A percentile compares a stretch with the other conserved stretches of the same genome.
Conservation (phyloP, 2,113 vertebrate species). For the Symphodus melops region DNA sequence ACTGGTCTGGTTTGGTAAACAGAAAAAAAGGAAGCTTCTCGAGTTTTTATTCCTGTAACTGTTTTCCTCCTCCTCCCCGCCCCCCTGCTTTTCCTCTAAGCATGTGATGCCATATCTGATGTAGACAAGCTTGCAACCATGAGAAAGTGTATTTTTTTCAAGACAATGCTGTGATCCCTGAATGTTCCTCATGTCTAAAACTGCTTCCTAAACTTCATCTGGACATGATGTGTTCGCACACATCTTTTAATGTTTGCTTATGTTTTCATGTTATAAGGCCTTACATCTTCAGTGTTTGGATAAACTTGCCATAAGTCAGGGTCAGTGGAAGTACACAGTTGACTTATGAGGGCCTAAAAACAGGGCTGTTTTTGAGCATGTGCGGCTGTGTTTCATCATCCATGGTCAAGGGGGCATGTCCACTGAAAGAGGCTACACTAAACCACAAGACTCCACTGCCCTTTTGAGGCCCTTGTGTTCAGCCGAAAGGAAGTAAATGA, state of each 20-base stretch:
- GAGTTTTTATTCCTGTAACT: conserved; percentile 31
- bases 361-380: conserved; percentile 42
- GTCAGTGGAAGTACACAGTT: conserved; percentile 29
- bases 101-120: conserved; percentile 74
- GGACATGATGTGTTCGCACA: background rate
- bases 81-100: background rate
- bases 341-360: conserved; percentile 28
- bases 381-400: conserved; percentile 61
- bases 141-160: background rate
- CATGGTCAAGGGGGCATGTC: conserved; percentile 48
- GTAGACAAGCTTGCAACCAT: conserved; percentile 10
- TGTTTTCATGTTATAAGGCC: background rate
- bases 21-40: conserved; percentile 11
- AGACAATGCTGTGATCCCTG: background rate
- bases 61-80: background rate
- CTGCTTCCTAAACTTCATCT: background rate
- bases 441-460: conserved; percentile 10
- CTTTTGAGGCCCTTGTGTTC: conserved; percentile 29
- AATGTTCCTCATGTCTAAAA: background rate
- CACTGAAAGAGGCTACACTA: conserved; percentile 33
- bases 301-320: conserved; percentile 4
- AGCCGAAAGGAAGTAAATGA: conserved; percentile 45
- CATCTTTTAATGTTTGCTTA: background rate
- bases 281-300: conserved; percentile 2
- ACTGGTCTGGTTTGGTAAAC: conserved; percentile 10